Evolutionary conservation across 2,113 vertebrate genomes (phyloP).

Genomic region (Anthoscopus minutus): DNA sequence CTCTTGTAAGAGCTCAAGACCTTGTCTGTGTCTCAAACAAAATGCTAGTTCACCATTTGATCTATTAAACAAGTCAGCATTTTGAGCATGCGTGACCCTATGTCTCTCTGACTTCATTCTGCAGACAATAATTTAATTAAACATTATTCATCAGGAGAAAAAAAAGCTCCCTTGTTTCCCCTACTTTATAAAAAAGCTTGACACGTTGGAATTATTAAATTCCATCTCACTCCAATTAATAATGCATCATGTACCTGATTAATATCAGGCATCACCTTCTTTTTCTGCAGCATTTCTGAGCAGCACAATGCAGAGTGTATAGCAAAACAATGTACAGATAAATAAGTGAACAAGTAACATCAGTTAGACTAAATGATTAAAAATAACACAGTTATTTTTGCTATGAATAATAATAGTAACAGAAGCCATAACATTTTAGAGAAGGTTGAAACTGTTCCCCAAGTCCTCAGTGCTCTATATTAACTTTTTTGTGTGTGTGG

Average conservation of each 20-base stretch:
- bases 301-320: not conserved
- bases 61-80: not conserved
- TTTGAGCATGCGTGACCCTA: not conserved
- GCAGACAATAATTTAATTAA: constrained; percentile 31
- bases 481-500: not conserved
- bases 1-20: not conserved
- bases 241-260: not conserved
- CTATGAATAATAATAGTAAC: not conserved
- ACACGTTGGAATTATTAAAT: not conserved
- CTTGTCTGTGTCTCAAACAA: not conserved
- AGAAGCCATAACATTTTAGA: not conserved
- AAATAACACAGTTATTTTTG: not conserved
- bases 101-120: constrained; percentile 29
- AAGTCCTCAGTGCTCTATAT: not conserved
- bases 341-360: not conserved
- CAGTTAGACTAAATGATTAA: not conserved
- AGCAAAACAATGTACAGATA: not conserved
- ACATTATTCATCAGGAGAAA: not conserved
- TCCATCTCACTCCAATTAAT: not conserved
- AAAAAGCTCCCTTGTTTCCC: constrained; percentile 16
- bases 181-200: not conserved
- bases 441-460: not conserved
- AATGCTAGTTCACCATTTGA: not conserved
- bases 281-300: not conserved
- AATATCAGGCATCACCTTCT: not conserved